Evolutionary conservation across 2,797 vertebrate species (phyloP).

Genomic region (Columba guinea): DNA sequence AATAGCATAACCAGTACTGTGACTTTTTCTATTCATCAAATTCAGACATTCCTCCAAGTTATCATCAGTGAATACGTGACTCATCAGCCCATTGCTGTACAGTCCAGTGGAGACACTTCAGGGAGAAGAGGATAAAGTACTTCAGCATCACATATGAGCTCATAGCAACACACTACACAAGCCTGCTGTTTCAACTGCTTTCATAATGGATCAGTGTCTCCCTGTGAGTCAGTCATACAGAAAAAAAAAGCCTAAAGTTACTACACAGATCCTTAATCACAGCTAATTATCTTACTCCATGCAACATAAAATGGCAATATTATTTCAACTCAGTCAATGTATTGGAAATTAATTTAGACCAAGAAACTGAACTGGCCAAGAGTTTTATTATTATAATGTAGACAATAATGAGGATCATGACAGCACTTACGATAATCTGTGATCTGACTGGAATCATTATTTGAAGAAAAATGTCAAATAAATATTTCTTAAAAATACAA

Average conservation of each 20-base stretch:
- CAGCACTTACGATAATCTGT: neutral
- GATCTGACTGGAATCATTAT: neutral
- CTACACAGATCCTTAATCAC: neutral
- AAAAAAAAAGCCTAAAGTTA: neutral
- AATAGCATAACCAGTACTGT: neutral
- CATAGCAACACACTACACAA: rapidly evolving
- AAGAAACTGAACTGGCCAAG: neutral
- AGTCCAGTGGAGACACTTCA: no score
- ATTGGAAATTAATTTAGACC: neutral
- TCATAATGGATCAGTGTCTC: rapidly evolving
- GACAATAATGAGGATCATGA: neutral
- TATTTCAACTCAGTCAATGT: neutral
- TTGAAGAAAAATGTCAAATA: neutral
- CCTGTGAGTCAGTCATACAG: neutral
- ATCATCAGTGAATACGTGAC: neutral
- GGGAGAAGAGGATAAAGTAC: rapidly evolving
- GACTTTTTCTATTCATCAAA: neutral
- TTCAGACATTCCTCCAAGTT: neutral
- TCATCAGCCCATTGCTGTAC: neutral
- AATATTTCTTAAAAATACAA: neutral
- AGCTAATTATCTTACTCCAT: neutral
- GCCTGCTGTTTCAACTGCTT: neutral
- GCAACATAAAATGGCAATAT: neutral
- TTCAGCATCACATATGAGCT: neutral
- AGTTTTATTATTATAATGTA: neutral